These are phyloP conservation scores for Diachasmimorpha longicaudata DNA, from an alignment of 1,140 invertebrate genomes.

Conservation along the genomic window DNA sequence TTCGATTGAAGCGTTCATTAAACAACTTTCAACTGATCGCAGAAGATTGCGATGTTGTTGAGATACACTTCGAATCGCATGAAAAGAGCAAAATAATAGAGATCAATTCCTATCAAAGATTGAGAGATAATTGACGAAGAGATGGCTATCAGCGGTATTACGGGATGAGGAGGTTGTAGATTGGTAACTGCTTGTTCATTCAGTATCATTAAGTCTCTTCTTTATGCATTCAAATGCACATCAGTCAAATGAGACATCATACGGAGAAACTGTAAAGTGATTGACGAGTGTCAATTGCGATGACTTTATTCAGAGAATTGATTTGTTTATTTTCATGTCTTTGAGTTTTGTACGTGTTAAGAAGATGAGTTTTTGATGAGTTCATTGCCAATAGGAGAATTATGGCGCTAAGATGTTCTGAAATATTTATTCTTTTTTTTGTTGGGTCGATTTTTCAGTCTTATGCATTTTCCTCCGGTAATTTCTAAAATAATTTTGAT, in stretches of 20 bases:
- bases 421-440: too few species aligned
- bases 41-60: neutral
- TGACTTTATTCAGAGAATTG: neutral
- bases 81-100: neutral
- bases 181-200: neutral
- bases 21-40: neutral
- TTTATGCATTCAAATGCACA: neutral
- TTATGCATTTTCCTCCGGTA: too few species aligned
- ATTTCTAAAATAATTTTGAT: too few species aligned
- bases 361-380: too few species aligned
- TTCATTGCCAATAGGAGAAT: too few species aligned
- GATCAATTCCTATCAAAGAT: neutral
- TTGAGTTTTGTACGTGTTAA: neutral
- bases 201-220: neutral
- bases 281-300: neutral
- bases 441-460: too few species aligned
- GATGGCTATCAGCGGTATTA: neutral
- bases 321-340: neutral
- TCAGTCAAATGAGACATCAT: neutral
- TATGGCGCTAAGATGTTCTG: too few species aligned
- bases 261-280: neutral
- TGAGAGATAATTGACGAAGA: neutral
- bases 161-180: neutral
- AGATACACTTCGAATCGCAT: neutral
- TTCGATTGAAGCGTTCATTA: neutral